phyloP scores from a whole-genome alignment of 1,140 invertebrate genomes.

The Drosophila repleta region DNA sequence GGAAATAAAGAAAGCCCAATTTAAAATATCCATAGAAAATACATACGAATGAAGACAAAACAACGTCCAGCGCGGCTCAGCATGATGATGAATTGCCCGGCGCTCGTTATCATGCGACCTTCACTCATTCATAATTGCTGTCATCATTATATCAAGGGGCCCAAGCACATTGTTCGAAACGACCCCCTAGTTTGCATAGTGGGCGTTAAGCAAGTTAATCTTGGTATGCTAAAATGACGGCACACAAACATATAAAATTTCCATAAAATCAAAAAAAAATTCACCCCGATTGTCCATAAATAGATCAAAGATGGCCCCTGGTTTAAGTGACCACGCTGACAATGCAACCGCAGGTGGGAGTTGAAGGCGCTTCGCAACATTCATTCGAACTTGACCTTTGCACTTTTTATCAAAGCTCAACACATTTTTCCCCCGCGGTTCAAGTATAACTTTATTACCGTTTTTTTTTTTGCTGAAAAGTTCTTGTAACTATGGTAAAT shows the following conservation, averaged over 20 bases:
- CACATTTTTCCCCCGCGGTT: not conserved
- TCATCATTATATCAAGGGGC: slow-evolving; percentile 77
- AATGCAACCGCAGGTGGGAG: not conserved
- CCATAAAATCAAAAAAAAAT: not conserved
- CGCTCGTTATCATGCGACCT: slow-evolving; percentile 69
- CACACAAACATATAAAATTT: not conserved
- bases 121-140: slow-evolving; percentile 79
- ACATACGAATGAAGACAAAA: slow-evolving; percentile 22
- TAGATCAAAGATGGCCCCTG: not conserved
- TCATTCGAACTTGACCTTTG: not conserved
- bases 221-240: not conserved
- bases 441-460: not conserved
- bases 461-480: not conserved
- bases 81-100: slow-evolving; percentile 72
- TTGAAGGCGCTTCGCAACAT: not conserved
- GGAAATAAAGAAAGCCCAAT: slow-evolving; percentile 29
- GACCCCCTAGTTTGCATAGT: not conserved
- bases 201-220: slow-evolving; percentile 8
- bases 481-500: not conserved
- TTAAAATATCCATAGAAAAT: slow-evolving; percentile 36
- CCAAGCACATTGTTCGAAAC: slow-evolving; percentile 15
- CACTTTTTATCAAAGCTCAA: not conserved
- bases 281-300: not conserved
- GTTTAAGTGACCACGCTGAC: not conserved
- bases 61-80: slow-evolving; percentile 24